Conservation (phyloP, 2,113 vertebrate species). For the Brachypteracias leptosomus region DNA sequence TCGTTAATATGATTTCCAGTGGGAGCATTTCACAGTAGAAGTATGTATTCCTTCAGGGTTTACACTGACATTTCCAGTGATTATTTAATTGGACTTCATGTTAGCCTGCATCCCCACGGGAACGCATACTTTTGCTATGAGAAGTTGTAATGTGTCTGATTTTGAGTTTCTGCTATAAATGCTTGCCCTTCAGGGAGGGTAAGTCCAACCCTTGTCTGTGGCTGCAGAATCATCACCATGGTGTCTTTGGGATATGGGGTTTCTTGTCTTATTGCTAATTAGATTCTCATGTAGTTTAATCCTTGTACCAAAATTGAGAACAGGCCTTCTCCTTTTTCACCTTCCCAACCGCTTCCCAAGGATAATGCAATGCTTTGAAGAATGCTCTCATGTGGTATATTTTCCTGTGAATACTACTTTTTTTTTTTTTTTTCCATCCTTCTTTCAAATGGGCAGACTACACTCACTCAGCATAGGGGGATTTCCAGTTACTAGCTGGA, state of each 20-base stretch:
- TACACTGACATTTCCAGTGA: conserved; percentile 64
- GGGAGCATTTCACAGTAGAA: conserved; percentile 65
- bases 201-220: neutral
- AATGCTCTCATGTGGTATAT: neutral
- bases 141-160: conserved; percentile 67
- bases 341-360: neutral
- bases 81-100: conserved; percentile 70
- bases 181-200: conserved; percentile 1
- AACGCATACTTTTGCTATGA: conserved; percentile 64
- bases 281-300: neutral
- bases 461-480: neutral
- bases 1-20: conserved; percentile 52
- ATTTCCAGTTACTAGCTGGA: neutral
- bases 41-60: conserved; percentile 59
- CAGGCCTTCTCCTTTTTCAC: neutral
- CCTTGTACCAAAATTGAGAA: neutral
- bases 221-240: neutral
- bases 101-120: conserved; percentile 42
- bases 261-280: neutral
- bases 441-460: neutral
- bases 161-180: conserved; percentile 65
- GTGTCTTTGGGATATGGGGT: neutral
- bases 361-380: neutral
- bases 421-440: no score
- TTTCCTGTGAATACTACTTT: neutral